Evolutionary conservation across 1,140 invertebrate genomes (phyloP).

Genomic region (Aradophagus sp.): DNA sequence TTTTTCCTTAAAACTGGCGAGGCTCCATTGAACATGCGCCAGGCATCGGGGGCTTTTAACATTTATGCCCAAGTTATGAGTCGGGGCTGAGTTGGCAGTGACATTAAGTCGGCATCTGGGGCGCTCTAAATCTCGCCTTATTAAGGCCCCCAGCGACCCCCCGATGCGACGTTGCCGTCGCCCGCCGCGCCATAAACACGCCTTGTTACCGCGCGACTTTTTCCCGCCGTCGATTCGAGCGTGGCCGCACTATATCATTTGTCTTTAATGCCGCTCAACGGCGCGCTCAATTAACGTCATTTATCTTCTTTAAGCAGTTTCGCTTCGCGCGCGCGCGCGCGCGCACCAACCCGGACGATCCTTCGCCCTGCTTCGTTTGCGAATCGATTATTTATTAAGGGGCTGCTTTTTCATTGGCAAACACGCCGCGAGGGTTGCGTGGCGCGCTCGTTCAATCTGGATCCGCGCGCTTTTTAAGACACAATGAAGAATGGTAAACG

Average conservation of each 20-base stretch:
- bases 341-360: conserved; percentile 4
- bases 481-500: conserved; percentile 26
- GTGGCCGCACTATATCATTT: conserved; percentile 41
- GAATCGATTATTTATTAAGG: conserved; percentile 25
- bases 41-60: conserved; percentile 58
- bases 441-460: neutral
- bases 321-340: conserved; percentile 12
- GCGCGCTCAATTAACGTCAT: conserved; percentile 39
- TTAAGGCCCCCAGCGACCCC: conserved; percentile 56
- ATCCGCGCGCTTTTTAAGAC: neutral
- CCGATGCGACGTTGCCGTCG: conserved; percentile 6
- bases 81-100: conserved; percentile 43
- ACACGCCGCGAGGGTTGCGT: too few relatives aligned
- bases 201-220: conserved; percentile 48
- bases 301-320: conserved; percentile 41
- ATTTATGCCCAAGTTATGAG: conserved; percentile 52
- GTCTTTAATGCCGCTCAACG: conserved; percentile 43
- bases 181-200: conserved; percentile 41
- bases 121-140: conserved; percentile 60
- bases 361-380: conserved; percentile 26
- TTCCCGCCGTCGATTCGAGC: conserved; percentile 46
- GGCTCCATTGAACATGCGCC: conserved; percentile 9
- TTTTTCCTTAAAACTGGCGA: too few relatives aligned
- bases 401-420: too few relatives aligned
- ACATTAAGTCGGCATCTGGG: conserved; percentile 60